Evolutionary conservation across 2,113 vertebrate genomes (phyloP), one percentile per base, ranked within the genome.

Genomic region (Tautogolabrus adspersus): DNA sequence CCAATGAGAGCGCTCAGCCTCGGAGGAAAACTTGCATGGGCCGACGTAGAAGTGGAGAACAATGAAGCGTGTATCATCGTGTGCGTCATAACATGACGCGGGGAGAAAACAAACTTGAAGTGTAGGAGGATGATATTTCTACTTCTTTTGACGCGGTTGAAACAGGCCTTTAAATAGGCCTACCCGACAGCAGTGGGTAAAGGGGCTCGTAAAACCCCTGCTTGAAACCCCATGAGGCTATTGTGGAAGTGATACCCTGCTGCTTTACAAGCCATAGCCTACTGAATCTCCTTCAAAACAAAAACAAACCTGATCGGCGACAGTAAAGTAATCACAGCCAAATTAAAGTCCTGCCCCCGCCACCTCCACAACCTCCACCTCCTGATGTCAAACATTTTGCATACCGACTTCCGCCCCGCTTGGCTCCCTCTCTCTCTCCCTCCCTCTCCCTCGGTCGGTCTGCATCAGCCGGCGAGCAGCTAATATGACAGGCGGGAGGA

Each of bases 361-460:
- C 46, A 47, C 46, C 46, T 16, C 46, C 46, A 47, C 46, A 10
- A 3, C 37, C 46, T 5, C 77, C 49, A 6, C 49, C 58, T 68
- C 13, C 77, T 80, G 83, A 52, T 86, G 89, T 91, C 86, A 88
- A 82, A 42, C 59, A 70, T 86, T 85, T 93, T 94, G 91, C 93
- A 94, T 93, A 83, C 72, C 11, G 83, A 94, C 93, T 94, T 94
- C 94, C 94, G 92, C 87, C 92, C 87, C 84, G 79, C 72, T 87
- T 65, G 64, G 61, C 86, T 75, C 30, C 42, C 16, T 60, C 84
- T 75, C 74, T 82, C 75, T 75, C 44, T 47, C 46, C 46, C 66
- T 51, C 47, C 18, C 67, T 11, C 46, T 0, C 49, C 8, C 49
- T 52, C 49, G 49, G 49, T 52, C 64, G 64, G 79, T 84, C 84